Evolutionary conservation across 2,888 invertebrate genomes (phyloP).

Genomic region (Amblyjoppa proteus): DNA sequence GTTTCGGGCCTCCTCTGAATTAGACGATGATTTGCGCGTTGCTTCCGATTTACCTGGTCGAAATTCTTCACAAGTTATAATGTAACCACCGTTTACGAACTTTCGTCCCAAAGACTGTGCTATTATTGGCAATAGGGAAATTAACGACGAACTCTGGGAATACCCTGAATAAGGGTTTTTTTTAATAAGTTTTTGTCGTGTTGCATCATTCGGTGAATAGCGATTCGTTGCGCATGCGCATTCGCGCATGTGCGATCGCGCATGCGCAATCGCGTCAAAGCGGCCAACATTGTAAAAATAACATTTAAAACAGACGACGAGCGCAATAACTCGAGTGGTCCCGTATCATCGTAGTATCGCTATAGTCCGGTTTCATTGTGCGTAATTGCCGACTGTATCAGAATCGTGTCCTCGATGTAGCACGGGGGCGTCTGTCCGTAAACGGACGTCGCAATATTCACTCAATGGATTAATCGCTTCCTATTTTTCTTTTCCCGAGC

Average conservation of each 20-base stretch:
- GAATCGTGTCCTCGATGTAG: constrained; percentile 33
- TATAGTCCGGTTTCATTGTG: constrained; percentile 7
- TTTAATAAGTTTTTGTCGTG: background rate
- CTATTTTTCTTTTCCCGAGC: constrained; percentile 8
- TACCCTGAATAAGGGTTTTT: constrained; percentile 19
- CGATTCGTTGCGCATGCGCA: background rate
- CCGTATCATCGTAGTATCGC: constrained; percentile 2
- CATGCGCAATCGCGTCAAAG: background rate
- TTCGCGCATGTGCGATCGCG: too few relatives aligned
- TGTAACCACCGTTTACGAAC: background rate
- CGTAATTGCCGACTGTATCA: constrained; percentile 34
- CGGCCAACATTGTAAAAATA: background rate
- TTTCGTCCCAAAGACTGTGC: background rate
- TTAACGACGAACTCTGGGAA: constrained; percentile 12
- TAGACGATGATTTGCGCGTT: background rate
- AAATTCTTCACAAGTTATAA: background rate
- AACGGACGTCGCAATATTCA: constrained; percentile 46
- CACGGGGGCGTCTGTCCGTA: constrained; percentile 18
- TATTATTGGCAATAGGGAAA: background rate
- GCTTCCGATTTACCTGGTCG: background rate
- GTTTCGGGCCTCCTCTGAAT: background rate
- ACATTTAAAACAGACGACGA: constrained; percentile 5
- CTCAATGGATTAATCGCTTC: constrained; percentile 39
- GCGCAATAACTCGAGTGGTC: background rate
- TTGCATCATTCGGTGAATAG: background rate